A percentile compares a stretch with the other conserved stretches of the same genome.
Evolutionary conservation across 1,140 invertebrate species (phyloP).

Genomic region (Microvelia longipes): DNA sequence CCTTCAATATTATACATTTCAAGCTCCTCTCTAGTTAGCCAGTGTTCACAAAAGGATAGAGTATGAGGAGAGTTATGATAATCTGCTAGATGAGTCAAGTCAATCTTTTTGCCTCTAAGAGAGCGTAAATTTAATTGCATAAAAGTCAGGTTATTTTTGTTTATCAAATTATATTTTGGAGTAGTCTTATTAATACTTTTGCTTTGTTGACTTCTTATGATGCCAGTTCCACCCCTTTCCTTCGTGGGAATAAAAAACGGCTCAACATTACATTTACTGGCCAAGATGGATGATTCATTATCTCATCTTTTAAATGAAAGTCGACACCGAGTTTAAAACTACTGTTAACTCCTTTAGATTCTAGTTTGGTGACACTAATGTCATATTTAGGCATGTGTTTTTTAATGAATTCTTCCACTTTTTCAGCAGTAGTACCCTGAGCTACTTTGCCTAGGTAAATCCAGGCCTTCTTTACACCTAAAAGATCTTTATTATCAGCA

Average conservation of each 20-base stretch:
- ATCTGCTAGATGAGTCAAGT: not conserved
- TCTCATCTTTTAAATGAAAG: not conserved
- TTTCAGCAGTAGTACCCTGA: not conserved
- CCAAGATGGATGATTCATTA: not conserved
- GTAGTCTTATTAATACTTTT: not conserved
- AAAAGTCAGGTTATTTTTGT: not conserved
- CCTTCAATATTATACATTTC: not conserved
- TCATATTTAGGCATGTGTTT: not conserved
- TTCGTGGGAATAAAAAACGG: not conserved
- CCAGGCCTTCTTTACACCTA: not conserved
- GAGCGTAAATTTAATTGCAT: not conserved
- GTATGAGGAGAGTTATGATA: not conserved
- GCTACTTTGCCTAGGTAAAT: not conserved
- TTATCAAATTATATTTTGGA: too few relatives aligned
- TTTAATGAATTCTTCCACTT: not conserved
- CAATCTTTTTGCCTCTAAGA: not conserved
- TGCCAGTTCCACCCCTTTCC: not conserved
- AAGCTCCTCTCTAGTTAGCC: not conserved
- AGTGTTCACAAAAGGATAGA: not conserved
- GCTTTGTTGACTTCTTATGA: not conserved
- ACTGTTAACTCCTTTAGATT: not conserved
- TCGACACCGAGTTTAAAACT: not conserved
- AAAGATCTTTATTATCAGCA: not conserved
- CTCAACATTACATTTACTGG: not conserved
- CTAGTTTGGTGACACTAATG: not conserved